A percentile compares a stretch with the other conserved stretches of the same genome.
Conservation (phyloP, 2,797 vertebrate species). For the Anableps anableps region DNA sequence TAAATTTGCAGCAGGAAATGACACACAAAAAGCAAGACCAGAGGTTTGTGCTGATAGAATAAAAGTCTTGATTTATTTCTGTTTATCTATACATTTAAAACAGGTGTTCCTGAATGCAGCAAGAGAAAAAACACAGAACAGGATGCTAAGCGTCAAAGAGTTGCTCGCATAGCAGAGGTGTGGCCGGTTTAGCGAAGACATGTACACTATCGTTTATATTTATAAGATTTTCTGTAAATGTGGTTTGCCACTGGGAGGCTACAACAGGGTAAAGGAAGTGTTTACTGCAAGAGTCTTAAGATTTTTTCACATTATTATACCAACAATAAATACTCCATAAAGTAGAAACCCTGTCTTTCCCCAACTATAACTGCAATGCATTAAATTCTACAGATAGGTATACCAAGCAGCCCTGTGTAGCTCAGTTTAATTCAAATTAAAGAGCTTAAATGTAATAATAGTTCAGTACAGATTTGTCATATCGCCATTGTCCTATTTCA, state of each 20-base stretch:
- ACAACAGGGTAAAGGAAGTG: conserved; percentile 60
- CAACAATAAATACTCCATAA: conserved; percentile 60
- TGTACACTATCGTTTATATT: conserved; percentile 71
- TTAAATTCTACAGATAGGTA: conserved; percentile 59
- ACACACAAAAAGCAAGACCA: conserved; percentile 50
- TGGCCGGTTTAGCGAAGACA: conserved; percentile 82
- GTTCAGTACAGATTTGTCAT: conserved; percentile 71
- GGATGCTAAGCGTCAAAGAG: conserved; percentile 81
- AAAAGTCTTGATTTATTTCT: conserved; percentile 87
- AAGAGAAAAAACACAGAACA: conserved; percentile 82
- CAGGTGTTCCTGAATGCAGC: conserved; percentile 87
- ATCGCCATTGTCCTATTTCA: conserved; percentile 60
- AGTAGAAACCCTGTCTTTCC: conserved; percentile 70
- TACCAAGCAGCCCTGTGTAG: conserved; percentile 60
- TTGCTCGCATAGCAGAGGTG: conserved; percentile 82
- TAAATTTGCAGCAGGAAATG: conserved; percentile 19
- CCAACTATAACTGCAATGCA: conserved; percentile 57
- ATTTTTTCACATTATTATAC: conserved; percentile 62
- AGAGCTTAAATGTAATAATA: conserved; percentile 49
- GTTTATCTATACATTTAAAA: conserved; percentile 86
- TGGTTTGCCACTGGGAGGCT: conserved; percentile 64
- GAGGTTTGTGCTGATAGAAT: conserved; percentile 82
- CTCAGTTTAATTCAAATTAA: conserved; percentile 50
- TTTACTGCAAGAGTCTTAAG: conserved; percentile 61
- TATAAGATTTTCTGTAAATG: conserved; percentile 63